A percentile compares a stretch with the other conserved stretches of the same genome.
Evolutionary conservation across 2,113 vertebrate genomes (phyloP).

Genomic region (Cryptomyrus ogoouensis): DNA sequence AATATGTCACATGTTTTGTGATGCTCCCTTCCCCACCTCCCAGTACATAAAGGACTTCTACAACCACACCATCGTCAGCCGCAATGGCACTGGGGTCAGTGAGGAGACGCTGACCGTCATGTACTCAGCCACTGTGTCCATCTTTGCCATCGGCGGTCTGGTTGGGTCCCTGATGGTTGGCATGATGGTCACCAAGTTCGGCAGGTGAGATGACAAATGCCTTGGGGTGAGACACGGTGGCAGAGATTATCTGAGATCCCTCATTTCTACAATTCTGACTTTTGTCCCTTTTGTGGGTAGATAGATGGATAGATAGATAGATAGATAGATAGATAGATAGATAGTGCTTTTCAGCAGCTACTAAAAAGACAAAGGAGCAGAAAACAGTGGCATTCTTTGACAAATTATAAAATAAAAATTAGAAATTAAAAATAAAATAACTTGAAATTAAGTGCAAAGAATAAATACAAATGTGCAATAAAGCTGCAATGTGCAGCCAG

Average conservation of each 20-base stretch:
- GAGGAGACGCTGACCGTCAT: constrained; percentile 66
- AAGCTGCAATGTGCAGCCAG: not conserved
- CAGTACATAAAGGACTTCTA: constrained; percentile 86
- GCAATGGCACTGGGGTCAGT: constrained; percentile 62
- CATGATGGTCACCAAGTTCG: constrained; percentile 68
- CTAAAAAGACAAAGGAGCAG: not conserved
- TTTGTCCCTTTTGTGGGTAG: not conserved
- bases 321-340: no score
- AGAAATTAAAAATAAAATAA: not conserved
- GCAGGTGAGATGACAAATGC: constrained; percentile 61
- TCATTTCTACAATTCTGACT: not conserved
- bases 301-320: no score
- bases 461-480: not conserved
- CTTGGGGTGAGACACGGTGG: not conserved
- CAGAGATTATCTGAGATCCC: not conserved
- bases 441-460: not conserved
- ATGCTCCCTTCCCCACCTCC: not conserved
- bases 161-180: constrained; percentile 76
- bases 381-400: not conserved
- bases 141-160: constrained; percentile 79
- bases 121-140: constrained; percentile 80
- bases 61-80: constrained; percentile 64
- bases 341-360: no score
- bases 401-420: not conserved
- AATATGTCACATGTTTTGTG: not conserved